Evolutionary conservation across 2,888 invertebrate genomes (phyloP), one percentile per base, ranked within the genome.

Genomic region (Alsophila aescularia): DNA sequence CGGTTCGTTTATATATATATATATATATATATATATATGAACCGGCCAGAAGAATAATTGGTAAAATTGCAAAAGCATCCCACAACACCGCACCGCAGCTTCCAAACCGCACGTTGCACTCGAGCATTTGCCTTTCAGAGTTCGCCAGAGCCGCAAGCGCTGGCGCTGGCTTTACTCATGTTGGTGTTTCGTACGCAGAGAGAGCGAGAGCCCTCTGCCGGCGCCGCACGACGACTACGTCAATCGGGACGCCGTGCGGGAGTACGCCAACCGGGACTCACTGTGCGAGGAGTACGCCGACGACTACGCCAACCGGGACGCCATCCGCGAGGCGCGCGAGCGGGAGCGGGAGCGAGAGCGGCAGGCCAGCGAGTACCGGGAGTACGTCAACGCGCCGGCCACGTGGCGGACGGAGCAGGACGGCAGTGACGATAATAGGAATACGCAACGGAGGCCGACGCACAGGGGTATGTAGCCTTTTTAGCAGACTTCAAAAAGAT

Each of bases 151-250:
- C 60, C 74, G 79, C 85, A 87, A 87, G 80, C 79, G 80, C 71
- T 85, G 87, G 82, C 78, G 77, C 70, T 87, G 87, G 87, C 78
- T 84, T 84, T 77, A 82, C 79, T 87, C 84, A 87, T 88, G 87
- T 87, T 88, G 89, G 78, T 90, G 88, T 89, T 88, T 87, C 80
- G 77, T 87, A 83, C 85, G 84, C 90, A 90, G 91, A 87, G 90
- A 90, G 81, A 85, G 85, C 81, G 87, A 86, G 77, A 90, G 90
- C 72, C 89, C 91, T 65, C 80, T 86, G 69, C 83, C 87, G 70
- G 65, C 80, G 31, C 66, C 82, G 48, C 80, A 85, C 81, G 91
- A 90, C 71, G 90, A 90, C 79, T 91, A 91, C 83, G 90, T 87
- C 57, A 91, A 91, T 66, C 77, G 90, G 12, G 91, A 90, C 62